These are phyloP conservation scores for Heliconius congener DNA, from an alignment of 1,140 invertebrate genomes.

Conservation along the genomic window DNA sequence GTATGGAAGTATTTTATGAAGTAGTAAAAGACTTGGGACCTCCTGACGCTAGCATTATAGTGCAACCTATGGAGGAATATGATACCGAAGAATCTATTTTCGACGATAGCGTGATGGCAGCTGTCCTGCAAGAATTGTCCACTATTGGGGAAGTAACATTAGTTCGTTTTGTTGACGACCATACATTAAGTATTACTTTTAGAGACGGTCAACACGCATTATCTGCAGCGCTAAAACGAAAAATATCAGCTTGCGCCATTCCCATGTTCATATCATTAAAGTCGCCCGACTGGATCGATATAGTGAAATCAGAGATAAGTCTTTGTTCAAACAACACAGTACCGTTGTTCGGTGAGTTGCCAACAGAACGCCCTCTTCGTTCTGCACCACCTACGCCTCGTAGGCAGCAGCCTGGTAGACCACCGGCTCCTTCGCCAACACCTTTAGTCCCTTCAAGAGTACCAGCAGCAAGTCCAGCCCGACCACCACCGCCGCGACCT, in stretches of 20 bases:
- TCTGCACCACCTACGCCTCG: slow-evolving; percentile 79
- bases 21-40: slow-evolving; percentile 94
- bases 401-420: slow-evolving; percentile 69
- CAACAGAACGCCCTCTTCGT: slow-evolving; percentile 61
- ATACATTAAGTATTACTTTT: slow-evolving; percentile 94
- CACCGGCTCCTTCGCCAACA: slow-evolving; percentile 83
- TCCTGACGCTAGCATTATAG: slow-evolving; percentile 96
- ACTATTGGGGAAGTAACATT: slow-evolving; percentile 93
- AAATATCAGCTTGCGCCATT: slow-evolving; percentile 84
- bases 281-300: slow-evolving; percentile 91
- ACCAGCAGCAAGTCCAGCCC: slow-evolving; percentile 74
- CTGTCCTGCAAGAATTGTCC: slow-evolving; percentile 87
- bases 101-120: slow-evolving; percentile 87
- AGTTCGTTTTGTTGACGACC: slow-evolving; percentile 93
- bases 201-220: slow-evolving; percentile 92
- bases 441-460: slow-evolving; percentile 83
- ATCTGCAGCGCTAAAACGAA: slow-evolving; percentile 83
- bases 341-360: slow-evolving; percentile 83
- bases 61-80: slow-evolving; percentile 82
- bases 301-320: slow-evolving; percentile 90
- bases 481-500: slow-evolving; percentile 80
- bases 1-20: slow-evolving; percentile 90
- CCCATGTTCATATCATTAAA: slow-evolving; percentile 89
- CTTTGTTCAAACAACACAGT: slow-evolving; percentile 92
- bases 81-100: slow-evolving; percentile 81